phyloP scores from a whole-genome alignment of 2,888 invertebrate genomes.

The Noctua pronuba region DNA sequence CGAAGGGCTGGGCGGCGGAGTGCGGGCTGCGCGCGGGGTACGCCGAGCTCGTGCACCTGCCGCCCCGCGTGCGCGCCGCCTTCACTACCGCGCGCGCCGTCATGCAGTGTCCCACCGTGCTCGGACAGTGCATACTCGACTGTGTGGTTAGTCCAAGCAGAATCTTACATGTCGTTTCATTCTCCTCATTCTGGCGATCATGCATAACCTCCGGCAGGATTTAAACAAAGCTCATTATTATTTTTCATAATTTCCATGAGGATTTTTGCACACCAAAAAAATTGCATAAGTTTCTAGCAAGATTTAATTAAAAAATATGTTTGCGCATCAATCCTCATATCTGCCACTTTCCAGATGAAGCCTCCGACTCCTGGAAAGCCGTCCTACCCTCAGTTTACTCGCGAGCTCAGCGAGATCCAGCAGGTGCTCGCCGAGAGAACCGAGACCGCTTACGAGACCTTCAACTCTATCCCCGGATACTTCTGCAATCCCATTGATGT shows the following conservation, averaged over 20 bases:
- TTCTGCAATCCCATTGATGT: constrained; percentile 92
- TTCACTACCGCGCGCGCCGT: constrained; percentile 96
- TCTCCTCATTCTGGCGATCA: not conserved
- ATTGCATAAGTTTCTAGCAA: not conserved
- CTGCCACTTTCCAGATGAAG: constrained; percentile 65
- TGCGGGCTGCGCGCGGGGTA: constrained; percentile 98
- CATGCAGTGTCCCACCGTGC: constrained; percentile 96
- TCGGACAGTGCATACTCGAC: constrained; percentile 97
- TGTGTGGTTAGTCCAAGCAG: constrained; percentile 85
- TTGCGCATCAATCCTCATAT: not conserved
- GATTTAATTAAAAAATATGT: not conserved
- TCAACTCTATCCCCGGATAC: constrained; percentile 95
- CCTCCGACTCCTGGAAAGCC: constrained; percentile 93
- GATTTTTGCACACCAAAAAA: not conserved
- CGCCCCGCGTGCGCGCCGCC: constrained; percentile 93
- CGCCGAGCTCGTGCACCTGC: constrained; percentile 95
- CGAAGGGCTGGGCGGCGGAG: constrained; percentile 97
- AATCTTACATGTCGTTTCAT: not conserved
- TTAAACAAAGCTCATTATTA: not conserved
- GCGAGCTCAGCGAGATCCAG: constrained; percentile 91
- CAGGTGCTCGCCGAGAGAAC: constrained; percentile 92
- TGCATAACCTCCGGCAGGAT: not conserved
- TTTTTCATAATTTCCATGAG: not conserved
- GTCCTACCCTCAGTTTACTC: constrained; percentile 92
- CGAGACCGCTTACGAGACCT: constrained; percentile 93